Evolutionary conservation across 2,888 invertebrate species (phyloP).

Genomic region (Ditylenchus weischeri): DNA sequence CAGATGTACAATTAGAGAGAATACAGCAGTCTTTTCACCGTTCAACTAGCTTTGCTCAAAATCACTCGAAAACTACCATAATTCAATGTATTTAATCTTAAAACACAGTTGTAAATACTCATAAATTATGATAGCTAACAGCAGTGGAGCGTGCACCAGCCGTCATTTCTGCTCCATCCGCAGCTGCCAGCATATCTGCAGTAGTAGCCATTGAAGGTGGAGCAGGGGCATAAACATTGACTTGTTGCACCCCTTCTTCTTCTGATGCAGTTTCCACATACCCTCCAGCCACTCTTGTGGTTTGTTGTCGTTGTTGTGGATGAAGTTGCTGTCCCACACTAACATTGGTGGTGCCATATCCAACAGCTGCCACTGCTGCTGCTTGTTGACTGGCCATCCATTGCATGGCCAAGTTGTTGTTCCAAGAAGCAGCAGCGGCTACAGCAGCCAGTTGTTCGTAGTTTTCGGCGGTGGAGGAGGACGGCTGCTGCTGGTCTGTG

Average conservation of each 20-base stretch:
- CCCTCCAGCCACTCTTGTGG: not conserved
- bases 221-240: not conserved
- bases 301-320: not conserved
- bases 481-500: not conserved
- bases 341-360: not conserved
- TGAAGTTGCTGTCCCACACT: not conserved
- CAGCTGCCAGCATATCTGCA: not conserved
- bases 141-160: not conserved
- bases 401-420: conserved; percentile 11
- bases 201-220: not conserved
- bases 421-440: conserved; percentile 4
- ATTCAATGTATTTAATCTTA: too few relatives aligned
- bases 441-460: conserved; percentile 2
- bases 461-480: conserved; percentile 1
- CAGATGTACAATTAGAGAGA: too few relatives aligned
- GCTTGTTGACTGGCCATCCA: conserved; percentile 10
- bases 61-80: too few relatives aligned
- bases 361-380: too few relatives aligned
- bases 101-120: too few relatives aligned
- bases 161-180: not conserved
- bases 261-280: not conserved
- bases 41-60: too few relatives aligned
- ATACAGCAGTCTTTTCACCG: too few relatives aligned
- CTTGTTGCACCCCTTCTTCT: too few relatives aligned
- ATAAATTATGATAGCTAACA: conserved; percentile 9